Evolutionary conservation across 2,113 vertebrate species (phyloP).

Genomic region (Strix aluco): DNA sequence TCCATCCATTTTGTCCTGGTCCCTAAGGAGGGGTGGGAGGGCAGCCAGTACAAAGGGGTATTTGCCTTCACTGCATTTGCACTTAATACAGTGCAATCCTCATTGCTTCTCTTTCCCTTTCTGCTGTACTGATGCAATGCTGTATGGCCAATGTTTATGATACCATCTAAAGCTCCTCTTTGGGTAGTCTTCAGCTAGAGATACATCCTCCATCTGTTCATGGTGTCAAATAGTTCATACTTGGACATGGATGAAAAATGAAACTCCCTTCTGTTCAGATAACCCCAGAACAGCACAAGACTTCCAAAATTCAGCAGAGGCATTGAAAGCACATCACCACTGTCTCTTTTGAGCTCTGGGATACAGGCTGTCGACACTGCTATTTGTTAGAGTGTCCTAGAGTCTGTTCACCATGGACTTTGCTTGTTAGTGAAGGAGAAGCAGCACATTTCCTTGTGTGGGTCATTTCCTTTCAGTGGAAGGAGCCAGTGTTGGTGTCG

Average conservation of each 20-base stretch:
- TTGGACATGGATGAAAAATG: not conserved
- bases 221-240: not conserved
- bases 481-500: not conserved
- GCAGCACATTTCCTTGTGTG: not conserved
- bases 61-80: not conserved
- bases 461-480: not conserved
- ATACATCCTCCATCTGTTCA: not conserved
- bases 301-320: not conserved
- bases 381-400: not conserved
- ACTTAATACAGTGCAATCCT: not conserved
- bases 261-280: not conserved
- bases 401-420: not conserved
- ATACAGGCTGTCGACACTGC: not conserved
- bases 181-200: not conserved
- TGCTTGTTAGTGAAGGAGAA: not conserved
- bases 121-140: not conserved
- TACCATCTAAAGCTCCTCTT: not conserved
- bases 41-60: not conserved
- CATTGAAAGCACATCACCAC: not conserved
- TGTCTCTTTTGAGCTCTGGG: not conserved
- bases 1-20: not conserved
- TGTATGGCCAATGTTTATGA: fast-evolving
- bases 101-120: not conserved
- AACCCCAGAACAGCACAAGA: not conserved
- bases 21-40: not conserved